phyloP scores from a whole-genome alignment of 2,113 vertebrate species.

The Fulica atra region DNA sequence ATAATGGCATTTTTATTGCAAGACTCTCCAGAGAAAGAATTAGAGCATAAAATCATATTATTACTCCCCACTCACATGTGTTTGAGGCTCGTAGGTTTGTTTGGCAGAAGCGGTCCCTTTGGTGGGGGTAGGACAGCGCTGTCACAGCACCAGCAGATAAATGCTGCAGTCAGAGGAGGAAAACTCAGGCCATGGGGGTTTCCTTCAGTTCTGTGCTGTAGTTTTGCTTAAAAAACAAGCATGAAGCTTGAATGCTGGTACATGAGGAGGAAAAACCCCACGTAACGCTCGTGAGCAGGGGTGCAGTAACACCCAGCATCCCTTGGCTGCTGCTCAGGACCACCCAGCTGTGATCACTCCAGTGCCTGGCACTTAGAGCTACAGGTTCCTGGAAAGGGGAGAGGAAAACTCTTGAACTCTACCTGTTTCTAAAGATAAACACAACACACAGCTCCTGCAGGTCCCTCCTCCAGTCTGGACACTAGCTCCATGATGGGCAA shows the following conservation, averaged over 20 bases:
- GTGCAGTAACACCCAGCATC: neutral
- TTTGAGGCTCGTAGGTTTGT: neutral
- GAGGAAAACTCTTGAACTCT: neutral
- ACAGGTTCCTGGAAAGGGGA: neutral
- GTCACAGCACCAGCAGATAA: fast-evolving
- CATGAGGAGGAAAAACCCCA: neutral
- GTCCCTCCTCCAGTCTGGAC: neutral
- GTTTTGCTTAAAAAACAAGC: too few species aligned
- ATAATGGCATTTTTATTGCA: neutral
- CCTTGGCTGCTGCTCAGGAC: too few species aligned
- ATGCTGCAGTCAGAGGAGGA: fast-evolving
- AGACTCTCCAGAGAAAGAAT: neutral
- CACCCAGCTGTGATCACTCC: fast-evolving
- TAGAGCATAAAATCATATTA: neutral
- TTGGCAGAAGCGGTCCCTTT: neutral
- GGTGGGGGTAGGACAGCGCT: too few species aligned
- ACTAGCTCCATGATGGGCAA: neutral
- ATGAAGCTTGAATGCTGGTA: too few species aligned
- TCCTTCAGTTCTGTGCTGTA: neutral
- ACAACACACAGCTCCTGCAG: neutral
- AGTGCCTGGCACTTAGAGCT: neutral
- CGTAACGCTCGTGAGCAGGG: neutral
- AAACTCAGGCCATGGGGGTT: neutral
- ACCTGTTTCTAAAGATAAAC: neutral
- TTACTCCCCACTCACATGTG: fast-evolving